A percentile compares a stretch with the other conserved stretches of the same genome.
Evolutionary conservation across 1,140 invertebrate genomes (phyloP).

Genomic region (Drosophila erecta): DNA sequence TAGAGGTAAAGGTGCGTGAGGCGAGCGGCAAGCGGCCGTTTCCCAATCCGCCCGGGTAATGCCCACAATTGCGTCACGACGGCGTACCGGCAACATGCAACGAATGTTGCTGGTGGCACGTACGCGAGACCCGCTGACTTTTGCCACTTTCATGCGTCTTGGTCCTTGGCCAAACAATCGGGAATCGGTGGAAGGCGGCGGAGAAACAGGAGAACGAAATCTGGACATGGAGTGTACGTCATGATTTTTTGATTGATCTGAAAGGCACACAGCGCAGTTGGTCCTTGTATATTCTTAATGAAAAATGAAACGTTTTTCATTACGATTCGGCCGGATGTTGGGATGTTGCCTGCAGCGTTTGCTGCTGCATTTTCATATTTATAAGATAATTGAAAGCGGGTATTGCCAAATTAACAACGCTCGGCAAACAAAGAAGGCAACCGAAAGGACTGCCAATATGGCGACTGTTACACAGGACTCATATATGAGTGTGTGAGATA

Average conservation of each 20-base stretch:
- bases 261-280: conserved; percentile 80
- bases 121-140: conserved; percentile 32
- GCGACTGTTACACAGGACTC: conserved; percentile 60
- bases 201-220: background rate
- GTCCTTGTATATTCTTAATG: conserved; percentile 75
- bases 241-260: conserved; percentile 84
- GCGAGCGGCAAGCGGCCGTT: conserved; percentile 20
- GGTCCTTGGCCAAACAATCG: conserved; percentile 13
- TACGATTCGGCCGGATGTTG: conserved; percentile 47
- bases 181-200: background rate
- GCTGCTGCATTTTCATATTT: conserved; percentile 84
- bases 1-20: conserved; percentile 63
- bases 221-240: conserved; percentile 35
- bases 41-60: conserved; percentile 53
- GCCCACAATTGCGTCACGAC: conserved; percentile 70
- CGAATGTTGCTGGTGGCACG: conserved; percentile 50
- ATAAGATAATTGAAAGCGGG: conserved; percentile 85
- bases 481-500: background rate
- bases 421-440: conserved; percentile 72
- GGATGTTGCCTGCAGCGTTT: conserved; percentile 62
- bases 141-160: conserved; percentile 63
- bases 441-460: conserved; percentile 64
- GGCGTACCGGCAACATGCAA: conserved; percentile 40
- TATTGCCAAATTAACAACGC: conserved; percentile 84
- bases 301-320: conserved; percentile 82